Evolutionary conservation across 2,797 vertebrate species (phyloP), one percentile per base, ranked within the genome.

Genomic region (Ispidina picta): DNA sequence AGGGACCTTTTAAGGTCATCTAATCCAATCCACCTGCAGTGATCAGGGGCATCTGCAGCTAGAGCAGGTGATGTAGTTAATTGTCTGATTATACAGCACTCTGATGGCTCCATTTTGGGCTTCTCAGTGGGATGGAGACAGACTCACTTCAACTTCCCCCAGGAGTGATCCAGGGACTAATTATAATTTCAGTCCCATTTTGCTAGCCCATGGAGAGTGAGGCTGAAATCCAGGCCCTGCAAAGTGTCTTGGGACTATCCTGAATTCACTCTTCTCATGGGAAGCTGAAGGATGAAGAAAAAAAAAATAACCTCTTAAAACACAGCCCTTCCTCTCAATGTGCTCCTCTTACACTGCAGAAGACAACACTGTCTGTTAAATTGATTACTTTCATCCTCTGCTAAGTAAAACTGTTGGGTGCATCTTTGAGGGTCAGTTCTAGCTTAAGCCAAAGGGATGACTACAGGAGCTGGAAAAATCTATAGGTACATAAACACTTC

Each of bases 71-170:
- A 29, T 52, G 26, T 52, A 29, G 52, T 54, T 20, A 54, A 55
- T 31, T n/a, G 29, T 52, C 26, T 15, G 72, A 5, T 8, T 11
- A 6, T 3, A 15, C 11, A 15, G 6, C 1, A 5, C 5, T 19
- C 9, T 28, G 19, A 6, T 10, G 12, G 2, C 28, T 65, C 66
- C 2, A 0, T 21, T 71, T 49, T 37, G 41, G 43, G 16, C 2
- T 69, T 35, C 43, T 75, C 35, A 12, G 5, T 3, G 17, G 0
- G 0, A 5, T 12, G 16, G 4, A 66, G 17, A 76, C 2, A 10
- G 0, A 10, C 21, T 43, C 4, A 1, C 15, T 44, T 33, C 26
- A 25, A 1, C 9, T 35, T 33, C 23, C 48, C 9, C 21, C 6
- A 1, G 5, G 17, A 33, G 20, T 4, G 3, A 21, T 6, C 33